phyloP scores from a whole-genome alignment of 2,797 vertebrate species.

The Pygocentrus nattereri region DNA sequence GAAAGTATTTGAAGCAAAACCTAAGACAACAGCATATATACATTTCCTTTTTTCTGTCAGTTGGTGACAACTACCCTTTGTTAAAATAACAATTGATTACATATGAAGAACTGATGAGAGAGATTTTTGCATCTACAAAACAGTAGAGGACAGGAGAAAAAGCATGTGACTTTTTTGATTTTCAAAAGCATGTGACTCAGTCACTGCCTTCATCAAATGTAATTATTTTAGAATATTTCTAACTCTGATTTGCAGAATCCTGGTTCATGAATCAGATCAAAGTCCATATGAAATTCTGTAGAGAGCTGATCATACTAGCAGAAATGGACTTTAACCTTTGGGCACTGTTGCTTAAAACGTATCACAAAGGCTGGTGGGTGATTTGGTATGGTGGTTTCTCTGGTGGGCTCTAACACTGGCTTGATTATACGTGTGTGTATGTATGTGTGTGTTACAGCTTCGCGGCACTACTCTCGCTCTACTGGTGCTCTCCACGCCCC shows the following conservation, averaged over 20 bases:
- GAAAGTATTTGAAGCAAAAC: conserved; percentile 4
- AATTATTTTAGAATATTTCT: neutral
- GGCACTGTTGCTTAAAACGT: conserved; percentile 42
- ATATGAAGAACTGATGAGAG: neutral
- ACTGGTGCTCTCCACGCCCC: conserved; percentile 96
- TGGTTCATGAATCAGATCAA: neutral
- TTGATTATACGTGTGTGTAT: conserved; percentile 66
- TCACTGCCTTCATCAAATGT: neutral
- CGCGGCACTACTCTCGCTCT: conserved; percentile 98
- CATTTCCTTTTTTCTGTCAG: neutral
- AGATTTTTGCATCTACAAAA: too few relatives aligned
- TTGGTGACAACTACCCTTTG: neutral
- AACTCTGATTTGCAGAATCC: neutral
- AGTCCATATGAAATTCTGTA: neutral
- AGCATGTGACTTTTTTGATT: too few relatives aligned
- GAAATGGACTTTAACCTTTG: conserved; percentile 56
- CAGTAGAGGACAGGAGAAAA: too few relatives aligned
- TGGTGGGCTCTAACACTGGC: conserved; percentile 51
- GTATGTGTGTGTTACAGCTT: conserved; percentile 93
- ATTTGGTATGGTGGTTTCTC: conserved; percentile 44
- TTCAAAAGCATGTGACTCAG: neutral
- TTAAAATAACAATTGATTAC: neutral
- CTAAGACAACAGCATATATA: neutral
- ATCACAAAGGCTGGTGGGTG: conserved; percentile 51
- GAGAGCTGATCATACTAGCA: conserved; percentile 32